Evolutionary conservation across 2,797 vertebrate species (phyloP).

Genomic region (Pangasius krempfi): DNA sequence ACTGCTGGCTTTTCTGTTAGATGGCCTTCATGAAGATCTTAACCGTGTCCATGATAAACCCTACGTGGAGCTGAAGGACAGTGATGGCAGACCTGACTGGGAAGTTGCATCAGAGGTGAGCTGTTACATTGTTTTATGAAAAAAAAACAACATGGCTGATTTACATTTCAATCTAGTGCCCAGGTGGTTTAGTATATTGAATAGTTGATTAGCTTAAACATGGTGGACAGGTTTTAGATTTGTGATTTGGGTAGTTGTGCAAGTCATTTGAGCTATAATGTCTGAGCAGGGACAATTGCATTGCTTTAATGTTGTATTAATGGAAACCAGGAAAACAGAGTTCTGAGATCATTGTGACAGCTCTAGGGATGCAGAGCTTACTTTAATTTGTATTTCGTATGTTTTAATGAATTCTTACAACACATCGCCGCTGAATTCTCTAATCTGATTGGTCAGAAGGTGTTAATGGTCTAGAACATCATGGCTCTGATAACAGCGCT

Average conservation of each 20-base stretch:
- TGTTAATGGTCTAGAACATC: too few relatives aligned
- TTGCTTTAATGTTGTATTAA: neutral
- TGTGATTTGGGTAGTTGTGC: neutral
- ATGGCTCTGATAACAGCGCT: neutral
- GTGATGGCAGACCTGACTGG: conserved; percentile 93
- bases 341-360: neutral
- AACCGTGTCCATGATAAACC: conserved; percentile 98
- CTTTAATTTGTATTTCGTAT: neutral
- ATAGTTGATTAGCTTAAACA: neutral
- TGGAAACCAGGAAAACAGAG: neutral
- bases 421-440: neutral
- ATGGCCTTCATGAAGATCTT: conserved; percentile 96
- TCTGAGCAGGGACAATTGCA: neutral
- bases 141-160: neutral
- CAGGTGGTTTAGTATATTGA: neutral
- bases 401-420: neutral
- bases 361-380: neutral
- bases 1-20: conserved; percentile 94
- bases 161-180: neutral
- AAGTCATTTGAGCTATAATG: neutral
- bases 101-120: conserved; percentile 97
- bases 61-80: conserved; percentile 97
- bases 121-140: neutral
- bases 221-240: neutral
- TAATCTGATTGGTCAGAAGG: neutral